phyloP scores from a whole-genome alignment of 2,888 invertebrate genomes.

The Lepeophtheirus nordmannii region DNA sequence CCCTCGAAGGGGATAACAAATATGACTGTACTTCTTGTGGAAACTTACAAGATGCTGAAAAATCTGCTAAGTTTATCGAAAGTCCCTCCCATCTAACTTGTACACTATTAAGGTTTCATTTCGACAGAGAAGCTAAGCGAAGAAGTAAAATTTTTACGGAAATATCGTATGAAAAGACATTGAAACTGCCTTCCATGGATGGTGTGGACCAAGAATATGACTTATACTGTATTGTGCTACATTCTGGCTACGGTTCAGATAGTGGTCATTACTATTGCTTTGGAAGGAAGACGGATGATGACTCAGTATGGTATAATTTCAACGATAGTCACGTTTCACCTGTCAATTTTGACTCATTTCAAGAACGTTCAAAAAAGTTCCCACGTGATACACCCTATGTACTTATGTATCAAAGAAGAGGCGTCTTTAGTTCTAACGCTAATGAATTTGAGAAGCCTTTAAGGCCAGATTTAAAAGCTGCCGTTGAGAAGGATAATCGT shows the following conservation, averaged over 20 bases:
- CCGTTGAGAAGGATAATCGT: conserved; percentile 14
- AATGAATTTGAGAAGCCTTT: conserved; percentile 9
- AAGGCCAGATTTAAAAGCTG: conserved; percentile 19
- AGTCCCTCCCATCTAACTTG: conserved; percentile 62
- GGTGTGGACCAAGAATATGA: conserved; percentile 38
- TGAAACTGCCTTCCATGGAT: conserved; percentile 31
- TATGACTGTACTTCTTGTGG: conserved; percentile 64
- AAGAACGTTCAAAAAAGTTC: conserved; percentile 32
- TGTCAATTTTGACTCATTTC: conserved; percentile 30
- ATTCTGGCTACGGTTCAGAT: conserved; percentile 63
- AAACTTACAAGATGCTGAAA: conserved; percentile 56
- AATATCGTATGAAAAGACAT: conserved; percentile 33
- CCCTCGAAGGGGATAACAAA: conserved; percentile 59
- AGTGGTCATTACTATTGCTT: conserved; percentile 77
- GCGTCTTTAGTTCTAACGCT: conserved; percentile 27
- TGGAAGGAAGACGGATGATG: conserved; percentile 35
- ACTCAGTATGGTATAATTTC: conserved; percentile 55
- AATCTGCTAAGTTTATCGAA: conserved; percentile 50
- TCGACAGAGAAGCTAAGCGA: conserved; percentile 51
- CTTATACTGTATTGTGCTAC: conserved; percentile 66
- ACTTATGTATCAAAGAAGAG: conserved; percentile 47
- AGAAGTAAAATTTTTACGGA: conserved; percentile 58
- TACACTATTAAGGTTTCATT: conserved; percentile 63
- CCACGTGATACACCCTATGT: conserved; percentile 63
- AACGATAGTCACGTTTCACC: conserved; percentile 54